These are phyloP conservation scores for Melinopterus prodromus DNA, from an alignment of 2,888 invertebrate genomes.

Conservation along the genomic window DNA sequence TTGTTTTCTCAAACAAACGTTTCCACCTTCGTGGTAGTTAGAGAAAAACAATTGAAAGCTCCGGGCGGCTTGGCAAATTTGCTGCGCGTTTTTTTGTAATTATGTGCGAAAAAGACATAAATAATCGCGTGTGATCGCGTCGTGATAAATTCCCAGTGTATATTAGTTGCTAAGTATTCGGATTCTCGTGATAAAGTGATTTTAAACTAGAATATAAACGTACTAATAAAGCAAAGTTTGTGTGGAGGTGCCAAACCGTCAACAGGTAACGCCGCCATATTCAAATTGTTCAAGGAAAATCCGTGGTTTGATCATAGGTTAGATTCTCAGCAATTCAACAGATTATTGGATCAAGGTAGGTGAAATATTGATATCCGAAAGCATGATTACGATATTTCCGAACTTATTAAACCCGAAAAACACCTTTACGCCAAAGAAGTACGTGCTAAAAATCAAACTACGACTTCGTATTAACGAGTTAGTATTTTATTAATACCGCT, in stretches of 20 bases:
- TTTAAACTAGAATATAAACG: background rate
- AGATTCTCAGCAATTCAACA: background rate
- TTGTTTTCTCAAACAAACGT: too few relatives aligned
- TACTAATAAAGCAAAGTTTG: background rate
- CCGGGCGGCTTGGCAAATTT: background rate
- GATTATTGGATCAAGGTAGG: background rate
- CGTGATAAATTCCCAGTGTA: background rate
- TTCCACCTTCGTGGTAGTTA: too few relatives aligned
- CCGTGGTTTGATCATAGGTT: background rate
- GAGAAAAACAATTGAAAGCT: too few relatives aligned
- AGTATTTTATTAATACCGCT: background rate
- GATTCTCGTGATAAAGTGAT: background rate
- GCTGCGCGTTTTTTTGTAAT: background rate
- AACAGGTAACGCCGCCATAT: background rate
- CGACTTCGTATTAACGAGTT: background rate
- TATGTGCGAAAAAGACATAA: background rate
- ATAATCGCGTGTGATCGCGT: background rate
- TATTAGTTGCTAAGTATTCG: too few relatives aligned
- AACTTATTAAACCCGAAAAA: constrained; percentile 12
- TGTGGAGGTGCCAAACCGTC: background rate
- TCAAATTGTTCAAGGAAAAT: background rate
- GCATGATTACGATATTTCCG: constrained; percentile 13
- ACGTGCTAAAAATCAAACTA: background rate
- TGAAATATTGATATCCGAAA: background rate
- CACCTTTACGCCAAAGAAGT: background rate